Percentiles rank a stretch among this genome's conserved stretches.
Evolutionary conservation across 2,113 vertebrate species (phyloP).

Genomic region (Tyto alba): DNA sequence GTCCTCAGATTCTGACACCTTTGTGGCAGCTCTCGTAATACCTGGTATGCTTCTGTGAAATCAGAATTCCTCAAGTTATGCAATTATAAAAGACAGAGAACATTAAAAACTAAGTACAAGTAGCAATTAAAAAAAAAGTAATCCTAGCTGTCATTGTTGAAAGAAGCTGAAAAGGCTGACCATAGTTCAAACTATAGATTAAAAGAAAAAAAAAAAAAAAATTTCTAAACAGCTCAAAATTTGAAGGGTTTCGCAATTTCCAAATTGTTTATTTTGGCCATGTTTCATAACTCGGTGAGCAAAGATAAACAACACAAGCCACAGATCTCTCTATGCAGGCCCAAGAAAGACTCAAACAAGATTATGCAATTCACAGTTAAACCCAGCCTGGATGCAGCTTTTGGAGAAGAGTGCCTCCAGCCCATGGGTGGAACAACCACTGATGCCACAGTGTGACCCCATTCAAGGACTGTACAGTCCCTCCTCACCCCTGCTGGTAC

Average conservation of each 20-base stretch:
- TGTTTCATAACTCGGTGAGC: background rate
- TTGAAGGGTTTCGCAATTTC: background rate
- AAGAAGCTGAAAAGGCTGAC: background rate
- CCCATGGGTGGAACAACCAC: background rate
- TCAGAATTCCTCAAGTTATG: background rate
- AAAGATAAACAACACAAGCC: background rate
- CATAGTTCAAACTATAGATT: background rate
- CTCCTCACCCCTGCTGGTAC: background rate
- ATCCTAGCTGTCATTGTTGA: background rate
- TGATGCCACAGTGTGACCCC: background rate
- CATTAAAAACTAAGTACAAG: background rate
- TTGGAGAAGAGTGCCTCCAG: background rate
- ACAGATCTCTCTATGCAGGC: background rate
- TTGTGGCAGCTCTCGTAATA: rapidly evolving
- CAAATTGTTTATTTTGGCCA: background rate
- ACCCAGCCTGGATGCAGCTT: background rate
- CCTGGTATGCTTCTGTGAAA: background rate
- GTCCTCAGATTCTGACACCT: background rate
- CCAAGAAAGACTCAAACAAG: background rate
- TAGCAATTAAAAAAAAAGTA: background rate
- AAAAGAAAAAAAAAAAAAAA: background rate
- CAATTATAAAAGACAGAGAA: background rate
- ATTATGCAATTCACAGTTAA: background rate
- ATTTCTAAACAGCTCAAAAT: background rate
- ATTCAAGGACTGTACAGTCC: background rate